Percentiles rank a stretch among this genome's conserved stretches.
Evolutionary conservation across 1,140 invertebrate species (phyloP).

Genomic region (Parasteatoda tepidariorum): DNA sequence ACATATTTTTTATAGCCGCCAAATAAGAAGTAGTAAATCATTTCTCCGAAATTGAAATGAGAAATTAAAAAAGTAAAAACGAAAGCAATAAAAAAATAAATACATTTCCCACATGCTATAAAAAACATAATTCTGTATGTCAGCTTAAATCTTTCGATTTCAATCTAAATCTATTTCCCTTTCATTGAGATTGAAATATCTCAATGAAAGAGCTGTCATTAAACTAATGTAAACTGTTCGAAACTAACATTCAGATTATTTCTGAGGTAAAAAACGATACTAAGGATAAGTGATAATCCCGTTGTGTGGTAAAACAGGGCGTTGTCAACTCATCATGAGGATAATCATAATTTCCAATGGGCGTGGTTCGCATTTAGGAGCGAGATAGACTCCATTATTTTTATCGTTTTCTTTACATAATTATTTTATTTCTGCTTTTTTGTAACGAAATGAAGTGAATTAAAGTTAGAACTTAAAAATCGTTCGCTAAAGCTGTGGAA

Average conservation of each 20-base stretch:
- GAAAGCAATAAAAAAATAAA: no score
- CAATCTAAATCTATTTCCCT: no score
- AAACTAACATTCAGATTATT: not conserved
- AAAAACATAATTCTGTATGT: no score
- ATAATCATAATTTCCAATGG: constrained; percentile 17
- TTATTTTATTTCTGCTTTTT: not conserved
- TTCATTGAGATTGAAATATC: not conserved
- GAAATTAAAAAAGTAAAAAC: no score
- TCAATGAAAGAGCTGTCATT: not conserved
- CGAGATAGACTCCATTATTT: constrained; percentile 27
- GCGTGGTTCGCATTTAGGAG: not conserved
- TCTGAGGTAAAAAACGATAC: not conserved
- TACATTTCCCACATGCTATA: no score
- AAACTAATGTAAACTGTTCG: not conserved
- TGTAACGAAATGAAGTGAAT: constrained; percentile 22
- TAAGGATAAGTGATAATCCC: constrained; percentile 17
- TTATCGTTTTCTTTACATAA: not conserved
- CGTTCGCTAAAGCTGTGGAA: not conserved
- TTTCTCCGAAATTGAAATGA: no score
- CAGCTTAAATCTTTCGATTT: no score
- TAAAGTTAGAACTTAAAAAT: constrained; percentile 21
- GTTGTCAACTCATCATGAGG: constrained; percentile 5
- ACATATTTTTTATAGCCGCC: no score
- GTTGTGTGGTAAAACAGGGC: not conserved
- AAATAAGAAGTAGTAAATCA: no score